Evolutionary conservation across 2,113 vertebrate genomes (phyloP), one percentile per base, ranked within the genome.

Genomic region (Campylomormyrus numenius): DNA sequence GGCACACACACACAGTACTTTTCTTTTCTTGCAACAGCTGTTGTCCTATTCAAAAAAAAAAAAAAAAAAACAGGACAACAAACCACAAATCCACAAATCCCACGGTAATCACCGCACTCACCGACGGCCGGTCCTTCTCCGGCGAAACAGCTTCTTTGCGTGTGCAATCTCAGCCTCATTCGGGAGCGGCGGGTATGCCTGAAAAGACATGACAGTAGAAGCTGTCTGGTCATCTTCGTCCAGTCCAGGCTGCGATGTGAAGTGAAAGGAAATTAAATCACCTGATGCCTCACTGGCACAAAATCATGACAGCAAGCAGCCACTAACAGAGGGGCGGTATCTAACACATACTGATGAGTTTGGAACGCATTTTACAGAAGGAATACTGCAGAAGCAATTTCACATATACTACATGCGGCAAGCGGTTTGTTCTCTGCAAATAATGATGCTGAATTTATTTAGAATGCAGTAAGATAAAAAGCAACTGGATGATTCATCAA

Each of bases 121-220:
- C 98, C 98, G 97, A 80, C 98, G 96, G 92, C 99, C 98, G 5
- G 96, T 98, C 91, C 97, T 97, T 90, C 96, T 97, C 91, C 98
- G 96, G 90, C 98, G 96, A 95, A 99, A 99, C 48, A 99, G 94
- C 90, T 99, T 99, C 97, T 99, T 99, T 92, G 98, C 98, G 92
- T 98, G 97, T 39, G 98, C 97, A 0, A 99, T 98, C 95, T 99
- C 98, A 87, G 97, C 97, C 94, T 99, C 98, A 10, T 98, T 97
- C 91, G 97, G 97, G 94, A 97, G 94, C 0, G 97, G 96, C 85
- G 98, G 97, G 94, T 98, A 98, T 90, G 97, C 97, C 98, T 99
- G 95, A 6, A 39, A 84, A 89, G 85, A 92, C 58, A 92, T 48
- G 86, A 9, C 91, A 90, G 89, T 0, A 88, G 58, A 87, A 5